A percentile compares a stretch with the other conserved stretches of the same genome.
phyloP scores from a whole-genome alignment of 2,888 invertebrate genomes.

The Seladonia tumulorum region DNA sequence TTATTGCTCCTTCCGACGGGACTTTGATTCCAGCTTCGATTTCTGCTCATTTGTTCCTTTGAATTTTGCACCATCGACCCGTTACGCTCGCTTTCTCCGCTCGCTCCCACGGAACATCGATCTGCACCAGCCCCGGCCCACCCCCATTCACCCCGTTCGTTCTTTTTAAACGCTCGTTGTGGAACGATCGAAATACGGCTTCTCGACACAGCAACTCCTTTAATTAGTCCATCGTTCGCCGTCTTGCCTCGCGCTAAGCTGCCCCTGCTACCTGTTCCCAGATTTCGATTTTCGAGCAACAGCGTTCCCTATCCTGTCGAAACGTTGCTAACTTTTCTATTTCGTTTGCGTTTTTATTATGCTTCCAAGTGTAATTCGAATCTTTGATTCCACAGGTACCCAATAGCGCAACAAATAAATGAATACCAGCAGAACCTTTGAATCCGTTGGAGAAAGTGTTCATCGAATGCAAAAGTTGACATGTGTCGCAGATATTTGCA shows the following conservation, averaged over 20 bases:
- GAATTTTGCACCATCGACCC: constrained; percentile 7
- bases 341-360: not conserved
- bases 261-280: not conserved
- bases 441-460: too few relatives aligned
- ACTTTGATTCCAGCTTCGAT: constrained; percentile 6
- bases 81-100: not conserved
- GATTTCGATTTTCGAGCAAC: not conserved
- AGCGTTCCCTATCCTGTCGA: not conserved
- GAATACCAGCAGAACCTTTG: too few relatives aligned
- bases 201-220: not conserved
- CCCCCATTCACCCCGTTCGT: not conserved
- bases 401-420: too few relatives aligned
- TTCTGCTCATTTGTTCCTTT: constrained; percentile 9
- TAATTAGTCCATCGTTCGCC: not conserved
- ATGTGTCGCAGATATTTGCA: too few relatives aligned
- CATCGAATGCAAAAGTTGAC: too few relatives aligned
- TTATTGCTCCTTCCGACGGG: constrained; percentile 3
- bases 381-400: too few relatives aligned
- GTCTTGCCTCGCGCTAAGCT: not conserved
- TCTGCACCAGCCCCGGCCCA: not conserved
- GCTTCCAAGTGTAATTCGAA: too few relatives aligned
- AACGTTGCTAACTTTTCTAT: not conserved
- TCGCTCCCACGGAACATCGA: not conserved
- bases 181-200: not conserved
- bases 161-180: not conserved